These are phyloP conservation scores for Pemphigus obesinymphae DNA, from an alignment of 1,140 invertebrate species.

Conservation along the genomic window DNA sequence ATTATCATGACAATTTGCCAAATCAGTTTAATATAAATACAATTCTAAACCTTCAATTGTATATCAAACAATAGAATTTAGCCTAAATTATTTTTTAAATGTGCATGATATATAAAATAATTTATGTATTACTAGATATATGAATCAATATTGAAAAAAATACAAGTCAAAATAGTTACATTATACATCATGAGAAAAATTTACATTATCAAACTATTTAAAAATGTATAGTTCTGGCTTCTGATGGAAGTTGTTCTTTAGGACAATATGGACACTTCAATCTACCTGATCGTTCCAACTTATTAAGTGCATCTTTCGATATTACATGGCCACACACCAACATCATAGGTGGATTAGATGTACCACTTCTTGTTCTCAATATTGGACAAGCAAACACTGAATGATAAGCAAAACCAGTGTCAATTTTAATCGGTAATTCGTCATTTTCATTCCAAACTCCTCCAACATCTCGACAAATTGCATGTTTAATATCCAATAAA, in stretches of 20 bases:
- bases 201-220: conserved; percentile 52
- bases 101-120: neutral
- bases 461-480: conserved; percentile 92
- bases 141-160: neutral
- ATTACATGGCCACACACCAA: conserved; percentile 97
- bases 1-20: neutral
- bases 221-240: conserved; percentile 89
- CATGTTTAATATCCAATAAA: conserved; percentile 88
- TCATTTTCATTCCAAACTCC: conserved; percentile 93
- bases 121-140: neutral
- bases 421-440: conserved; percentile 93
- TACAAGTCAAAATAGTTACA: neutral
- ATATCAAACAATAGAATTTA: neutral
- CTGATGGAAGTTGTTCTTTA: conserved; percentile 87
- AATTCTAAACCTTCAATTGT: neutral
- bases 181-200: neutral
- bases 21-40: neutral
- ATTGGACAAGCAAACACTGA: conserved; percentile 99
- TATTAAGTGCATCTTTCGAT: conserved; percentile 91
- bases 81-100: neutral
- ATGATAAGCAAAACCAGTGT: conserved; percentile 86
- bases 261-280: conserved; percentile 98
- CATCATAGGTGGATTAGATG: conserved; percentile 94
- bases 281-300: conserved; percentile 83
- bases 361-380: conserved; percentile 89